Conservation (phyloP, 2,888 invertebrate species). For the Andricus quercusramuli region DNA sequence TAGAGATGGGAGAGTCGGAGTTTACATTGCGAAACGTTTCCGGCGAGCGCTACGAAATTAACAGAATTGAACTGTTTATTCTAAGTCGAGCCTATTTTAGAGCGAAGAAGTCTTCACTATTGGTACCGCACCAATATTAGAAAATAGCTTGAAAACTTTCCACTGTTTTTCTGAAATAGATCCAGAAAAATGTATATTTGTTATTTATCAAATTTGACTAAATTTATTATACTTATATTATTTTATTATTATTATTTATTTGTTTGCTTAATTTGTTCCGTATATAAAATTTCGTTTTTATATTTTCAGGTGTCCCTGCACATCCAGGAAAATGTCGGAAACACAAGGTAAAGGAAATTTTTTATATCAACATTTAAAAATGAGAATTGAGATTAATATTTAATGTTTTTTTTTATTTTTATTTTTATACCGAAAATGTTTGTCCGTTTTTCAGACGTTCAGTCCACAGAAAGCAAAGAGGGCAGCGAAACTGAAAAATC, state of each 20-base stretch:
- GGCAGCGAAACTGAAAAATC: constrained; percentile 56
- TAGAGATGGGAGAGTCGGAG: constrained; percentile 13
- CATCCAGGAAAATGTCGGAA: constrained; percentile 71
- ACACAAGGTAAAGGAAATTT: constrained; percentile 69
- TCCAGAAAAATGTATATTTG: too few species aligned
- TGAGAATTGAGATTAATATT: too few species aligned
- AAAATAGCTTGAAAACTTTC: not conserved
- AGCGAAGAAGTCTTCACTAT: not conserved
- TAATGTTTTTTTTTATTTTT: too few species aligned
- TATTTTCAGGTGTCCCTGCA: constrained; percentile 64
- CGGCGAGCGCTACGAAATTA: not conserved
- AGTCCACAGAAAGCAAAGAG: constrained; percentile 58
- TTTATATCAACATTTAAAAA: not conserved
- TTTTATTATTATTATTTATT: too few species aligned
- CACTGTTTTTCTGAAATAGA: not conserved
- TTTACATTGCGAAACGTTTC: not conserved
- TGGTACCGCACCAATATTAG: not conserved
- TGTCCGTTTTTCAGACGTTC: constrained; percentile 48
- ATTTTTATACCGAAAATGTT: constrained; percentile 23
- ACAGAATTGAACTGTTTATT: constrained; percentile 14
- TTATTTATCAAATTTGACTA: not conserved
- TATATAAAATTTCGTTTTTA: constrained; percentile 34
- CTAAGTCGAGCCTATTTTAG: constrained; percentile 10
- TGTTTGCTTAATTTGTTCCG: not conserved
- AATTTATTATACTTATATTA: constrained; percentile 36